phyloP scores from a whole-genome alignment of 2,888 invertebrate species.

The Sicus ferrugineus region DNA sequence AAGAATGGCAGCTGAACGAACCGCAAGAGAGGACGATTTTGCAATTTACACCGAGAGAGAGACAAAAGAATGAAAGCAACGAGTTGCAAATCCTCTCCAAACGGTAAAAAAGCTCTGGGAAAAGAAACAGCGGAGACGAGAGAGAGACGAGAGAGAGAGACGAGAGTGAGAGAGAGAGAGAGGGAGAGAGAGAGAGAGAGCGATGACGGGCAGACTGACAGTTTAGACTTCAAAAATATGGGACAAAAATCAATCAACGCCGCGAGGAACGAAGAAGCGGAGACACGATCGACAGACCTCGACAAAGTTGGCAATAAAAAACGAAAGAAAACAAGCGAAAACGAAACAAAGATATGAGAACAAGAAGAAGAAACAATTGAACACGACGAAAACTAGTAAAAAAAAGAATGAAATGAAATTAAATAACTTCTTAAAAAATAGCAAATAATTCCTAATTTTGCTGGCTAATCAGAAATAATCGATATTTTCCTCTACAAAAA shows the following conservation, averaged over 20 bases:
- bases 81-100: neutral
- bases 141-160: neutral
- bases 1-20: too few species aligned
- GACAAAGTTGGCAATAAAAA: neutral
- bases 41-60: constrained; percentile 11
- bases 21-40: too few species aligned
- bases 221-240: constrained; percentile 27
- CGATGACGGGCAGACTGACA: neutral
- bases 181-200: neutral
- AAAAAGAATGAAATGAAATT: too few species aligned
- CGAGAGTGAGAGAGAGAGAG: neutral
- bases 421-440: too few species aligned
- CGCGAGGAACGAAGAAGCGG: constrained; percentile 1
- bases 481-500: too few species aligned
- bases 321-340: neutral
- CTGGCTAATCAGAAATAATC: too few species aligned
- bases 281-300: constrained; percentile 9
- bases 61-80: neutral
- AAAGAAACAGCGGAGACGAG: neutral
- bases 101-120: neutral
- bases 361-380: too few species aligned
- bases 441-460: too few species aligned
- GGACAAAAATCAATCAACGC: constrained; percentile 31
- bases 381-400: too few species aligned
- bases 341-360: neutral